Evolutionary conservation across 2,113 vertebrate species (phyloP), one percentile per base, ranked within the genome.

Genomic region (Cathartes aura): DNA sequence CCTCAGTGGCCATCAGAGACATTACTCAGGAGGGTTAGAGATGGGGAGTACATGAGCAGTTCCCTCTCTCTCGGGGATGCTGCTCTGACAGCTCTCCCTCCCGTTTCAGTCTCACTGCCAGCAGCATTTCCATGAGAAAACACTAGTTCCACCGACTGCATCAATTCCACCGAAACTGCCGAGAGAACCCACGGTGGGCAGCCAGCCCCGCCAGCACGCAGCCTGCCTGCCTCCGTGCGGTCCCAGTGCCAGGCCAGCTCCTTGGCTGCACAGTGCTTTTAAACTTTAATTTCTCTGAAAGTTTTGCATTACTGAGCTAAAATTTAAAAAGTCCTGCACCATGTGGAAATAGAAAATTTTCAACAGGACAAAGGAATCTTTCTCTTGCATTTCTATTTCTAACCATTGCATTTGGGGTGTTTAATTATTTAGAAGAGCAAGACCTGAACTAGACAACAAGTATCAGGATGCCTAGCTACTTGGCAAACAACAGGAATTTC

Each of bases 81-180:
- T 92, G 63, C 30, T 66, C n/a, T 63, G 73, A 68, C 38, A 79
- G 84, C 52, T 85, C 36, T 82, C 72, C 55, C 80, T 91, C 50
- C 55, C 7, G 3, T 62, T 73, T 70, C 75, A 62, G n/a, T 62
- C 67, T 92, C 58, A 30, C 45, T 81, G 83, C 87, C 92, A 94
- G 53, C 56, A 95, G 58, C 32, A 29, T 34, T 89, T 95, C 67
- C 86, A 87, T 78, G 80, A 95, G 93, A 94, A 95, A 95, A 45
- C 0, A 0, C 63, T 60, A 8, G 5, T 59, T 92, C 8, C 3
- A 27, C 73, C 7, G 15, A 52, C 34, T 36, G 53, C 67, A 66
- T 52, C 32, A 3, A 18, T 70, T 64, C 67, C 67, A 70, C 50
- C 11, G 27, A 70, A 86, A 74, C 36, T 15, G 4, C 47, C 0